Evolutionary conservation across 2,888 invertebrate species (phyloP), one percentile per base, ranked within the genome.

Genomic region (Drosophila falleni): DNA sequence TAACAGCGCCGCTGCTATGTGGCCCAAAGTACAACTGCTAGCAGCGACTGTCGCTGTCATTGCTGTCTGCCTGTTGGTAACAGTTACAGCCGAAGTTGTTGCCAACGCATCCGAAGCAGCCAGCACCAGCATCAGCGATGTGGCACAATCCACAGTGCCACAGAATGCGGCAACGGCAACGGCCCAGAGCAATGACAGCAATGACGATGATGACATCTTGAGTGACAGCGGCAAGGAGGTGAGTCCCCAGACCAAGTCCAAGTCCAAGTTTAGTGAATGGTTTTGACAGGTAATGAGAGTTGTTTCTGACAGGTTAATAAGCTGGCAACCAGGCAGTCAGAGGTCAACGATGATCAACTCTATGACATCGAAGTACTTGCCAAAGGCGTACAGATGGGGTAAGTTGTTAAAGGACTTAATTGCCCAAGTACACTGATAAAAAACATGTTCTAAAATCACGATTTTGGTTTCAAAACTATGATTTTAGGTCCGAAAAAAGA

Each of bases 161-260:
- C 77, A 81, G 63, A 90, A 89, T 81, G 80, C 87, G 80, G 88
- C 90, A 80, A 84, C 87, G 80, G 88, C 90, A 80, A 84, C 81
- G 69, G 80, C 82, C 56, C 84, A 86, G 58, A 78, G 50, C 63
- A 78, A 79, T 72, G 72, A 79, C 75, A 63, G 80, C 84, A 66
- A 68, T 15, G 70, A 76, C 55, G 70, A 72, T 60, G 68, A 51
- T 60, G 71, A 60, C 58, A 50, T 46, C 50, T 62, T 75, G 71
- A 75, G 61, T 79, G 85, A 79, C 76, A 80, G 71, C 58, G 72
- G 42, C 71, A 78, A 81, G 77, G 79, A 89, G 87, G 90, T 90
- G 71, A 87, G 78, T 68, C 55, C 5, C 1, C 2, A 5, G 1
- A n/a, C n/a, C n/a, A n/a, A n/a, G n/a, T 19, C 29, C 35, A 35